Percentiles rank a stretch among this genome's conserved stretches.
phyloP scores from a whole-genome alignment of 1,140 invertebrate species.

The Chironomus striatipennis region DNA sequence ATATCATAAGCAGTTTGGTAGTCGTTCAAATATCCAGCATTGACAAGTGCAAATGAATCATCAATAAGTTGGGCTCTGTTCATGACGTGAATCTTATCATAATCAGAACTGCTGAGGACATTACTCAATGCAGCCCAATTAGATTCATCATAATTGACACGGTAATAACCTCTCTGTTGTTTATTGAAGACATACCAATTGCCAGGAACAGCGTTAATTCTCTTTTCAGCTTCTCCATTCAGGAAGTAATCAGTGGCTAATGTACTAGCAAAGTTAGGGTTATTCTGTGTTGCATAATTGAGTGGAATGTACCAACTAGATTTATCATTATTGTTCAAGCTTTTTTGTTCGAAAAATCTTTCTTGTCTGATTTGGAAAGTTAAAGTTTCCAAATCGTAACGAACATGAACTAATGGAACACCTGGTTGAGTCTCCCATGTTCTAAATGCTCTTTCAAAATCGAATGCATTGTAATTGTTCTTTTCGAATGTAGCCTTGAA shows the following conservation, averaged over 20 bases:
- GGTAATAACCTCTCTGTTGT: background rate
- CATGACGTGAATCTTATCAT: background rate
- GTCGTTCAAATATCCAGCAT: background rate
- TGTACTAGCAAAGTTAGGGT: background rate
- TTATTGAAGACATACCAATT: background rate
- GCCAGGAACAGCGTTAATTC: background rate
- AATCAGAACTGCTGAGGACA: background rate
- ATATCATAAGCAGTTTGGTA: background rate
- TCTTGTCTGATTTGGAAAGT: background rate
- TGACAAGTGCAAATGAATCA: background rate
- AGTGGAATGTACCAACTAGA: slow-evolving; percentile 1
- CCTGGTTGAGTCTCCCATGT: background rate
- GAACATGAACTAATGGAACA: background rate
- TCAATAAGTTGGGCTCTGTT: background rate
- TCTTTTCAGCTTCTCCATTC: background rate
- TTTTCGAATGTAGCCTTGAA: background rate
- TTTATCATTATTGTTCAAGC: background rate
- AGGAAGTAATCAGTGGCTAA: background rate
- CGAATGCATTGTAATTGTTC: background rate
- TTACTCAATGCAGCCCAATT: background rate
- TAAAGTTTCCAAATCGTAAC: background rate
- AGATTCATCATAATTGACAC: background rate
- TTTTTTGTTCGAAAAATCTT: background rate
- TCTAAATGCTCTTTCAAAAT: background rate
- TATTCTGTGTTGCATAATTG: background rate